phyloP scores from a whole-genome alignment of 1,140 invertebrate species.

The Drosophila ambigua region DNA sequence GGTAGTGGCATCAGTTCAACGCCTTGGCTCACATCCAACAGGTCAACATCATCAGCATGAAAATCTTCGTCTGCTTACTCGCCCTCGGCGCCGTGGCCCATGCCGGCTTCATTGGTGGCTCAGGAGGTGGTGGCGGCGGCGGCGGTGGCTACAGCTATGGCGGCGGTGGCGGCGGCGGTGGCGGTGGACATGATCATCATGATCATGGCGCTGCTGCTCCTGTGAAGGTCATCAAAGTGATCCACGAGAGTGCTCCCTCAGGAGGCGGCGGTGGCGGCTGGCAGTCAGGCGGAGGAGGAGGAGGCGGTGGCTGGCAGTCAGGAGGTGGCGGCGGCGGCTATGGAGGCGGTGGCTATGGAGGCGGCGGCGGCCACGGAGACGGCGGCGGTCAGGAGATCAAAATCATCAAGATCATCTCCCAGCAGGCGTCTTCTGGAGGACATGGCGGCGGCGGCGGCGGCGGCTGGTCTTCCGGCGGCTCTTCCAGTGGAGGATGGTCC shows the following conservation, averaged over 20 bases:
- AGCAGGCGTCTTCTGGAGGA: constrained; percentile 48
- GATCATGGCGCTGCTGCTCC: constrained; percentile 37
- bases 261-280: constrained; percentile 34
- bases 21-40: constrained; percentile 54
- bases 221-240: constrained; percentile 67
- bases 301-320: constrained; percentile 17
- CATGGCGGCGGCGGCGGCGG: constrained; percentile 56
- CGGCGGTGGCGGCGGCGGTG: constrained; percentile 23
- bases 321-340: constrained; percentile 29
- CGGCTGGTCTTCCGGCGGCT: constrained; percentile 53
- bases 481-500: constrained; percentile 47
- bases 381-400: constrained; percentile 54
- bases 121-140: constrained; percentile 19
- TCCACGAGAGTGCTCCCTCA: constrained; percentile 54
- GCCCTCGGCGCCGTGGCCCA: constrained; percentile 53
- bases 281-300: constrained; percentile 28
- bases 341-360: constrained; percentile 40
- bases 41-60: constrained; percentile 70
- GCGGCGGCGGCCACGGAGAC: constrained; percentile 29
- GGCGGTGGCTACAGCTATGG: constrained; percentile 30
- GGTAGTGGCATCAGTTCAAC: constrained; percentile 68
- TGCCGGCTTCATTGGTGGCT: constrained; percentile 65
- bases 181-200: constrained; percentile 27
- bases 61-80: constrained; percentile 66
- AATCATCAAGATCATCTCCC: constrained; percentile 68